Conservation (phyloP, 2,113 vertebrate genomes). For the Centropristis striata region DNA sequence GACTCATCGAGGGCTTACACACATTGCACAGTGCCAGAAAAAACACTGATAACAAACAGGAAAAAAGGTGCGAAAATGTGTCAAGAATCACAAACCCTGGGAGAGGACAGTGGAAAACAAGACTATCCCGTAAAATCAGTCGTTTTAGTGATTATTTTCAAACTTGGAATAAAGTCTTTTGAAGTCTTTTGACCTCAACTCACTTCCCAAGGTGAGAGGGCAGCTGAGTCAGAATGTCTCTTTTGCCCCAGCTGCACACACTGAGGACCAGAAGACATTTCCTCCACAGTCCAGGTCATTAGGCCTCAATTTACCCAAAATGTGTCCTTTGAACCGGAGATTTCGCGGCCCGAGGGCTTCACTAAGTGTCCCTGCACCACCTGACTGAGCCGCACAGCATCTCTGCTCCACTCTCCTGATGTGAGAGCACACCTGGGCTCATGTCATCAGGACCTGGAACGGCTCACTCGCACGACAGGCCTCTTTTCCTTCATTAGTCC, state of each 20-base stretch:
- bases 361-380: constrained; percentile 3
- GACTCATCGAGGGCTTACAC: too few species aligned
- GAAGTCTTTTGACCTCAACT: too few species aligned
- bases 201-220: too few species aligned
- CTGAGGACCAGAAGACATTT: constrained; percentile 48
- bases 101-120: too few species aligned
- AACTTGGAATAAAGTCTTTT: too few species aligned
- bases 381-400: constrained; percentile 8
- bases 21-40: too few species aligned
- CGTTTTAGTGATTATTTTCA: too few species aligned
- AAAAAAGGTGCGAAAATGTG: too few species aligned
- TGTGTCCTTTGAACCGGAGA: constrained; percentile 62
- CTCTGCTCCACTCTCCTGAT: too few species aligned
- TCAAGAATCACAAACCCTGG: too few species aligned
- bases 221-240: background rate
- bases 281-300: constrained; percentile 62
- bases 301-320: constrained; percentile 56
- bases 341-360: constrained; percentile 37
- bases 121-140: too few species aligned
- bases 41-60: too few species aligned
- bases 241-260: constrained; percentile 64
- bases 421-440: constrained; percentile 53
- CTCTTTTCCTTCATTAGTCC: constrained; percentile 17
- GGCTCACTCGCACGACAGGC: constrained; percentile 33
- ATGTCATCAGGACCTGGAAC: constrained; percentile 51